Base-by-base conservation (phyloP, 2,113 vertebrate genomes). In the Sorex fumeus region DNA sequence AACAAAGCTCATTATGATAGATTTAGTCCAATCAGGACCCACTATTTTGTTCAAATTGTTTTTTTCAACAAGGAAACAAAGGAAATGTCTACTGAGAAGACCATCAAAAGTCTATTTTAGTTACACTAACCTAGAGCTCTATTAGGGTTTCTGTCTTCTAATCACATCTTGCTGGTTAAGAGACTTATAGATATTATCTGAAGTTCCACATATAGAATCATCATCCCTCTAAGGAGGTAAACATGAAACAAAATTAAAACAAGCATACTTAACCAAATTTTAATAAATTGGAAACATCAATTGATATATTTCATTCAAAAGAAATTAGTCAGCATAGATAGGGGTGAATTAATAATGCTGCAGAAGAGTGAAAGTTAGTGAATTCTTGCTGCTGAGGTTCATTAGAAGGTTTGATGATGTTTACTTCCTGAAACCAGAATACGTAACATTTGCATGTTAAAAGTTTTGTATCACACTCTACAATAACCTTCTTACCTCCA, bases 201-300 rank as follows among this genome's bases (percentile, higher is more conserved):
- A 66, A 47, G 32, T 84, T 67, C 23, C 30, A 47, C 67, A 6
- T 92, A 27, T 66, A 64, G 6, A 57, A 27, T 92, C 32, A 66
- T 11, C 6, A 84, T 71, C 8, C 70, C 3, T 28, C 27, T 88
- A 23, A 8, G 81, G 7, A 11, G 6, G 50, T 67, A 82, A 70
- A 47, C 19, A 66, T 40, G 81, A 75, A 83, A 79, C 15, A 67
- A 77, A 91, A n/a, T 69, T 53, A 88, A 79, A 74, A 80, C 18
- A 45, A 88, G 86, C 87, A 66, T 25, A 0, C 10, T 34, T 36
- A 28, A 75, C 64, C 13, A 74, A 72, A 92, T 87, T 70, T 84
- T 32, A 69, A 64, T 66, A 32, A 70, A 74, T 80, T 36, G 53
- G 30, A 36, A 43, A 32, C n/a, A 27, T 74, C 28, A 84, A 87